phyloP scores from a whole-genome alignment of 2,888 invertebrate genomes.

The Amitus sp. region DNA sequence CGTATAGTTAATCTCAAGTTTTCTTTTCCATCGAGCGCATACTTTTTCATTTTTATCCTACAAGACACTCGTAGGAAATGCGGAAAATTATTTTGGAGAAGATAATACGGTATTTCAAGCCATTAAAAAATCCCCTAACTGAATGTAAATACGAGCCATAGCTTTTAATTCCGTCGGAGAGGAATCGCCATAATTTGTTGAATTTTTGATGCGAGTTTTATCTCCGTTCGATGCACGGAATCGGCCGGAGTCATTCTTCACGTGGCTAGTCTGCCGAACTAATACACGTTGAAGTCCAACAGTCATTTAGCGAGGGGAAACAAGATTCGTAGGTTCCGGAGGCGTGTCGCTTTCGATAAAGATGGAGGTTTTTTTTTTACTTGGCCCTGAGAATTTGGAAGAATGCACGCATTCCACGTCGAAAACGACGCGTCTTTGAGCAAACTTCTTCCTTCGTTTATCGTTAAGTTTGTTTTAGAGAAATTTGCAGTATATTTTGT shows the following conservation, averaged over 20 bases:
- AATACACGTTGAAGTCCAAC: neutral
- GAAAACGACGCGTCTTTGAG: neutral
- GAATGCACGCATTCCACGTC: neutral
- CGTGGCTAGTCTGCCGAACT: neutral
- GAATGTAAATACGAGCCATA: too few species aligned
- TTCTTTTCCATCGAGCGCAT: too few species aligned
- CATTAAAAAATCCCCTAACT: too few species aligned
- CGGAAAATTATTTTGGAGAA: too few species aligned
- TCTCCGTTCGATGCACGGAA: neutral
- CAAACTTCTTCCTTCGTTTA: slow-evolving; percentile 5
- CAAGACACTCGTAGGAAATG: too few species aligned
- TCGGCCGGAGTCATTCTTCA: neutral
- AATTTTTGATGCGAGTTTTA: too few species aligned
- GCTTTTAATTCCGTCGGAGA: too few species aligned
- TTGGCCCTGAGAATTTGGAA: too few species aligned
- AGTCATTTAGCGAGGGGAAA: slow-evolving; percentile 1
- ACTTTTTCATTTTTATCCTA: too few species aligned
- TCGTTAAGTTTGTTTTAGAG: neutral
- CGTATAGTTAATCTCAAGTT: slow-evolving; percentile 48
- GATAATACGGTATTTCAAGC: too few species aligned
- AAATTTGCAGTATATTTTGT: slow-evolving; percentile 10
- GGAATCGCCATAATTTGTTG: too few species aligned
- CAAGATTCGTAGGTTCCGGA: neutral
- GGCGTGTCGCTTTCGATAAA: neutral
- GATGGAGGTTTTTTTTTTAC: too few species aligned